Conservation (phyloP, 2,888 invertebrate genomes). For the Cheilosia vernalis region DNA sequence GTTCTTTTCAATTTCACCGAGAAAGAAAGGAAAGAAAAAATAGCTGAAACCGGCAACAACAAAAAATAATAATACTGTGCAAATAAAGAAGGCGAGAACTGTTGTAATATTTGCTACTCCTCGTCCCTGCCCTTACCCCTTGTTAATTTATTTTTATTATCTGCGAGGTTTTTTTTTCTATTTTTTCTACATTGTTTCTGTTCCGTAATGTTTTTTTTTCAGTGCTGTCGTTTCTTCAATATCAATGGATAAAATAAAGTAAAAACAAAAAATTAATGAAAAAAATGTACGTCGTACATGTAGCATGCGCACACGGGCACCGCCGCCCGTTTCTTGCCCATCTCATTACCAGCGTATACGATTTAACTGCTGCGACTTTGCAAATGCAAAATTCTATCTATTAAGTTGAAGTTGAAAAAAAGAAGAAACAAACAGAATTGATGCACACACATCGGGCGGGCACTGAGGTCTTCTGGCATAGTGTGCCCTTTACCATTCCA, state of each 20-base stretch:
- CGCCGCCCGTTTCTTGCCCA: conserved; percentile 6
- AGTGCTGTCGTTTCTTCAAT: not conserved
- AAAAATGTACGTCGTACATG: not conserved
- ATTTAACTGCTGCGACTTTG: conserved; percentile 47
- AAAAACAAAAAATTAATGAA: too few species aligned
- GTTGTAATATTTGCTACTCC: conserved; percentile 33
- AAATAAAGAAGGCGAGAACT: conserved; percentile 48
- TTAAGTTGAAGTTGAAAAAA: conserved; percentile 33
- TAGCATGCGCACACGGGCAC: conserved; percentile 5
- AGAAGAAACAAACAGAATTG: conserved; percentile 30
- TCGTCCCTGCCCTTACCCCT: not conserved
- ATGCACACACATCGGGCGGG: conserved; percentile 39
- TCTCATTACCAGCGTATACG: conserved; percentile 33
- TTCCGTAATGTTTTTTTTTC: not conserved
- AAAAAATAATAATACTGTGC: conserved; percentile 26
- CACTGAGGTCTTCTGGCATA: conserved; percentile 33
- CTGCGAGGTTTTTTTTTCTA: conserved; percentile 9
- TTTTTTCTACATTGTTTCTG: conserved; percentile 10
- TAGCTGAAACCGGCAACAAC: not conserved
- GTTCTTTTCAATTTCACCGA: conserved; percentile 46
- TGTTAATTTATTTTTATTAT: conserved; percentile 40
- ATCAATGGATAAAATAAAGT: conserved; percentile 15
- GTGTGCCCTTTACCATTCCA: conserved; percentile 37
- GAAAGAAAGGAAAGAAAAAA: conserved; percentile 21
- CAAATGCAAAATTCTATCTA: conserved; percentile 49